Evolutionary conservation across 2,797 vertebrate genomes (phyloP).

Genomic region (Valencia hispanica): DNA sequence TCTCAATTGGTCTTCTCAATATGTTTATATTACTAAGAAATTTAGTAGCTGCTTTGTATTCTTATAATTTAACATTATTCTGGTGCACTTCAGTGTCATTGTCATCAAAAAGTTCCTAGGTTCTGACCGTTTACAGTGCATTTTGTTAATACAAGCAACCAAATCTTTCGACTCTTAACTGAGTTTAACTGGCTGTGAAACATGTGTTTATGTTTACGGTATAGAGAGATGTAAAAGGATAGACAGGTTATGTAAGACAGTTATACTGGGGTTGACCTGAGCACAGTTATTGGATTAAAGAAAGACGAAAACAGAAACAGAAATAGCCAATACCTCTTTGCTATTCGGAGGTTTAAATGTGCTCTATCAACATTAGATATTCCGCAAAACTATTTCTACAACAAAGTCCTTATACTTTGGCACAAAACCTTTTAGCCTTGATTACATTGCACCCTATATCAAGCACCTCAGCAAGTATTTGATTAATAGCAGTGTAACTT

Average conservation of each 20-base stretch:
- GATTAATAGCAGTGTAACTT: neutral
- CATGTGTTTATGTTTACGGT: conserved; percentile 20
- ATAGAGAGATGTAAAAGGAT: conserved; percentile 26
- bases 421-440: neutral
- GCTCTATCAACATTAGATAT: neutral
- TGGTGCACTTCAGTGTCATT: neutral
- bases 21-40: neutral
- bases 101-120: neutral
- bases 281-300: conserved; percentile 21
- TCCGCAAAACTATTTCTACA: neutral
- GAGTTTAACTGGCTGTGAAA: conserved; percentile 2
- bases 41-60: neutral
- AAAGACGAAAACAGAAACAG: conserved; percentile 21
- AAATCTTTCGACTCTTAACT: neutral
- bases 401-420: neutral
- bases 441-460: neutral
- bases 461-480: conserved; percentile 1
- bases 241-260: conserved; percentile 42
- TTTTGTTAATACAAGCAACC: conserved; percentile 4
- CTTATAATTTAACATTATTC: neutral
- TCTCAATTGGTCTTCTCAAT: neutral
- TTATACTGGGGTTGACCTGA: neutral
- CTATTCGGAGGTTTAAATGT: conserved; percentile 9
- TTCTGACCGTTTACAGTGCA: neutral
- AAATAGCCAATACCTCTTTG: neutral